Base-by-base conservation (phyloP, 1,140 invertebrate genomes). In the Megathymus violae region DNA sequence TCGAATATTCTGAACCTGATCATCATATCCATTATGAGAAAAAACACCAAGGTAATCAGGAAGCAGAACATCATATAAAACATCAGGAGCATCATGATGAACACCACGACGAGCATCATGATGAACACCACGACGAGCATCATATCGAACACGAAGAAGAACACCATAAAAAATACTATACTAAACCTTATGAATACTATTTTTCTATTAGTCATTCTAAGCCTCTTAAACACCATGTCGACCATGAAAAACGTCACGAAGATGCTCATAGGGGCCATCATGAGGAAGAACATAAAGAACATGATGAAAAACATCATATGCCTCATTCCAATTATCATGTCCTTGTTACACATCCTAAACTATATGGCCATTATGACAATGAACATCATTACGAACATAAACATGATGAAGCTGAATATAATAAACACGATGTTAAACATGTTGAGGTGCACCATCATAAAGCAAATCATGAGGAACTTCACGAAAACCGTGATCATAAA, bases 1-100 rank as follows among this genome's bases (percentile, higher is more conserved):
- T 63, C 16, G 61, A 63, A 16, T 63, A 63, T 40, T 54, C 61
- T 14, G 27, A 63, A 2, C 50, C 61, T n/a, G n/a, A n/a, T 6
- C 34, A 63, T 17, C 50, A 38, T 5, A 17, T 34, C 34, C 56
- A 52, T 16, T 9, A 27, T n/a, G 25, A 48, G 27, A 11, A 31
- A 15, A 48, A 27, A 25, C 22, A 25, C 22, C 13, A 61, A 17
- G 19, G 17, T 50, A 31, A 50, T 19, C 31, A 50, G 25, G 36
- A 43, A 16, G 34, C 34, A 31, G 16, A 61, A 3, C 59, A 50
- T 50, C 59, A 51, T 10, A 46, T 48, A 50, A 43, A 50, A 0
- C 59, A 61, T 51, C 34, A 62, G 11, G 56, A 47, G n/a, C 56
- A 59, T 17, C 44, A 61, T 27, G 22, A 31, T 0, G 22, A 58